phyloP scores from a whole-genome alignment of 2,113 vertebrate genomes.

The Charadrius vociferus region DNA sequence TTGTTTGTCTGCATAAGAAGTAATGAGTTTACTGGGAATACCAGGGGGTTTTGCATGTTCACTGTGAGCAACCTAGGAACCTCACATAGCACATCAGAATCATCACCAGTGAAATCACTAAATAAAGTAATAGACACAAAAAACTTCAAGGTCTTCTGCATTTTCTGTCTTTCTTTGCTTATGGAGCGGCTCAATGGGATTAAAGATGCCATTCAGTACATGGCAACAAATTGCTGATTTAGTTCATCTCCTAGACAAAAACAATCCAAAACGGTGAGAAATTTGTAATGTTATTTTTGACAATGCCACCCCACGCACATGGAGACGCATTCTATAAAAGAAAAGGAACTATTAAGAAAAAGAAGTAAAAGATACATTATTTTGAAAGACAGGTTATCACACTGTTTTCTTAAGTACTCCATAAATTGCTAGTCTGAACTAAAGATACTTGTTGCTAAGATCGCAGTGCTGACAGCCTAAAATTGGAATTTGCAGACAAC shows the following conservation, averaged over 20 bases:
- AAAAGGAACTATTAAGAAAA: neutral
- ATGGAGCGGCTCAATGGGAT: neutral
- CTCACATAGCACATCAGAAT: neutral
- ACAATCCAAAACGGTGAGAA: neutral
- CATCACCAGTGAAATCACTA: neutral
- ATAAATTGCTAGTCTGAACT: neutral
- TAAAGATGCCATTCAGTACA: neutral
- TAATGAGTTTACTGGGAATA: neutral
- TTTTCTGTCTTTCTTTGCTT: neutral
- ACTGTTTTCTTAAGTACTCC: neutral
- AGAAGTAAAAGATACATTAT: neutral
- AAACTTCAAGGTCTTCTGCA: neutral
- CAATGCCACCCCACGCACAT: neutral
- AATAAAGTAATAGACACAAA: neutral
- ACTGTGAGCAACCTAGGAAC: neutral
- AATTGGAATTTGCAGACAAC: neutral
- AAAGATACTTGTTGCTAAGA: neutral
- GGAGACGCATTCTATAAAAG: neutral
- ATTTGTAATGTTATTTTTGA: neutral
- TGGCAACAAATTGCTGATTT: neutral
- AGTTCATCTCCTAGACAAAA: neutral
- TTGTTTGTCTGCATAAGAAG: neutral
- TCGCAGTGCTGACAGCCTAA: neutral
- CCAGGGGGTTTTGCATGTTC: neutral
- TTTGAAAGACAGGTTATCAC: neutral